phyloP scores from a whole-genome alignment of 2,797 vertebrate species.

The Tarsius wallacei region DNA sequence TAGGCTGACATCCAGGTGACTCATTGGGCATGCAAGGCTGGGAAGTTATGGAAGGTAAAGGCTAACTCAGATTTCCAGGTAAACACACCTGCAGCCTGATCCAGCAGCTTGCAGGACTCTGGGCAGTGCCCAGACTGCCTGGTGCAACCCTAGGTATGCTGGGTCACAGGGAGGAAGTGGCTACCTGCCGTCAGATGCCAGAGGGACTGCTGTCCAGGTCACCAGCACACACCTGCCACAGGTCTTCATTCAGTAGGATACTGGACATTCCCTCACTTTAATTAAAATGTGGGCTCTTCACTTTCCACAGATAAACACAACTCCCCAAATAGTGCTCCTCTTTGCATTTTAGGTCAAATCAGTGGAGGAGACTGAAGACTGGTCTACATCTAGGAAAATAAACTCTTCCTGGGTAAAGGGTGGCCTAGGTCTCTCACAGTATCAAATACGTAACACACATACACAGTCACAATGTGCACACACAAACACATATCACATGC shows the following conservation, averaged over 20 bases:
- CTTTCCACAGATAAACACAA: not conserved
- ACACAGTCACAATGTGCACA: not conserved
- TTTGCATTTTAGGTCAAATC: not conserved
- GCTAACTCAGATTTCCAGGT: not conserved
- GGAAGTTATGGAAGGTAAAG: not conserved
- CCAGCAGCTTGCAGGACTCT: not conserved
- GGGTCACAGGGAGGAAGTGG: no score
- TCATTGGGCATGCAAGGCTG: fast-evolving
- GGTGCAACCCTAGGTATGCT: fast-evolving
- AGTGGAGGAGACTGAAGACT: not conserved
- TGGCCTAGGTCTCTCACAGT: not conserved
- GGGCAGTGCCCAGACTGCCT: fast-evolving
- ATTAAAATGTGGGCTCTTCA: not conserved
- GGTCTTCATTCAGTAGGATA: not conserved
- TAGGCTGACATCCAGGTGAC: fast-evolving
- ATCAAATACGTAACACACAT: not conserved
- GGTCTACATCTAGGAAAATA: fast-evolving
- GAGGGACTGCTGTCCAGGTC: fast-evolving
- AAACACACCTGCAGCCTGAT: not conserved
- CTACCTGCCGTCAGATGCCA: fast-evolving
- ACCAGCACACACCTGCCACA: not conserved
- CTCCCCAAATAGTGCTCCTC: not conserved
- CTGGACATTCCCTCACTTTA: not conserved
- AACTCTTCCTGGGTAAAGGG: no score
- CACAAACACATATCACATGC: not conserved